Evolutionary conservation across 2,888 invertebrate species (phyloP).

Genomic region (Clepsis dumicolana): DNA sequence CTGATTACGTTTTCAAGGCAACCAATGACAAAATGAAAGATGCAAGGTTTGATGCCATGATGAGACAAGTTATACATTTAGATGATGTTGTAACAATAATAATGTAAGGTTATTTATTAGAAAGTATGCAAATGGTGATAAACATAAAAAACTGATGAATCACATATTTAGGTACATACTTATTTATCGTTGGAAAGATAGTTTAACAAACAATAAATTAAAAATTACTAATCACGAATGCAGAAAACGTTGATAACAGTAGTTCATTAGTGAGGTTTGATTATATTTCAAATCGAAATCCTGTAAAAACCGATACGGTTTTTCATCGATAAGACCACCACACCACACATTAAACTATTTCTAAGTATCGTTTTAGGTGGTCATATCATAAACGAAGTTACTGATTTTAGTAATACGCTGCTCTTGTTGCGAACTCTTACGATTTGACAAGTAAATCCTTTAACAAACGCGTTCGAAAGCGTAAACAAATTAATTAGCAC

Average conservation of each 20-base stretch:
- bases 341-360: background rate
- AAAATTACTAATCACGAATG: background rate
- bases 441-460: conserved; percentile 33
- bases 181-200: background rate
- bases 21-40: background rate
- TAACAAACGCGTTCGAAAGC: conserved; percentile 52
- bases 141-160: background rate
- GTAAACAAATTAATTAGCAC: conserved; percentile 56
- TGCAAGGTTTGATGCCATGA: background rate
- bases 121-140: background rate
- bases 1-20: background rate
- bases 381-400: background rate
- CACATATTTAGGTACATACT: background rate
- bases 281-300: conserved; percentile 12
- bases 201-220: background rate
- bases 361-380: background rate
- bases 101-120: background rate
- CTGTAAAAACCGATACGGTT: background rate
- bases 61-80: background rate
- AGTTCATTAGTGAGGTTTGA: conserved; percentile 21
- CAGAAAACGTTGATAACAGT: conserved; percentile 16
- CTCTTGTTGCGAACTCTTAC: conserved; percentile 7
- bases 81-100: background rate
- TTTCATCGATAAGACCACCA: background rate
- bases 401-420: background rate